Evolutionary conservation across 2,797 vertebrate species (phyloP), one percentile per base, ranked within the genome.

Genomic region (Passerculus sandwichensis): DNA sequence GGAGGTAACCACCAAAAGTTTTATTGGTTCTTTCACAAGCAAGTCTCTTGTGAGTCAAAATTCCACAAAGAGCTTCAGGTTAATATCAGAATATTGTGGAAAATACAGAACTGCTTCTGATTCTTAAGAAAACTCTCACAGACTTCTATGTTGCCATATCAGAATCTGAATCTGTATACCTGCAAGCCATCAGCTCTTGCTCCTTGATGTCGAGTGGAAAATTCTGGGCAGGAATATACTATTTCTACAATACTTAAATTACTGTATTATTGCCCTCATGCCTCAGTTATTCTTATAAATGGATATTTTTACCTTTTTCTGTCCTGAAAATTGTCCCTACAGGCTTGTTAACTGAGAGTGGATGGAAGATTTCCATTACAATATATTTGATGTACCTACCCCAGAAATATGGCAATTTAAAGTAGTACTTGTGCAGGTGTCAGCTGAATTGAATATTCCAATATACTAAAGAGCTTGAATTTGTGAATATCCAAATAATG

Each of bases 261-360:
- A 76, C 23, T 69, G n/a, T 76, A 27, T 64, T 90, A 48, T 30
- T 93, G 18, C 21, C n/a, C 60, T 80, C 66, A 77, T 36, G 27
- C 3, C 10, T 70, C 89, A 89, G 29, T 73, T 77, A 44, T 80
- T 26, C 47, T 93, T 81, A 76, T 70, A 95, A 96, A 94, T 84
- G 66, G 85, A 15, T 32, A 54, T 69, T 94, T 96, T 94, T 64
- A 44, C 15, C 30, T 50, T 85, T 85, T 59, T 86, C 29, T 85
- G 44, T 72, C 79, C 65, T 93, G 91, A 96, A 93, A 96, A 90
- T 85, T 92, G 95, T 89, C 48, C 47, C 56, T 83, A 78, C 8
- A 82, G 50, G 50, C 40, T 86, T 90, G 79, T 94, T 89, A 88
- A 96, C 91, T 59, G 53, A 73, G 44, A 78, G 47, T 19, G 83